Percentiles rank a stretch among this genome's conserved stretches.
These are phyloP conservation scores for Pyrrhia umbra DNA, from an alignment of 2,888 invertebrate species.

Conservation along the genomic window DNA sequence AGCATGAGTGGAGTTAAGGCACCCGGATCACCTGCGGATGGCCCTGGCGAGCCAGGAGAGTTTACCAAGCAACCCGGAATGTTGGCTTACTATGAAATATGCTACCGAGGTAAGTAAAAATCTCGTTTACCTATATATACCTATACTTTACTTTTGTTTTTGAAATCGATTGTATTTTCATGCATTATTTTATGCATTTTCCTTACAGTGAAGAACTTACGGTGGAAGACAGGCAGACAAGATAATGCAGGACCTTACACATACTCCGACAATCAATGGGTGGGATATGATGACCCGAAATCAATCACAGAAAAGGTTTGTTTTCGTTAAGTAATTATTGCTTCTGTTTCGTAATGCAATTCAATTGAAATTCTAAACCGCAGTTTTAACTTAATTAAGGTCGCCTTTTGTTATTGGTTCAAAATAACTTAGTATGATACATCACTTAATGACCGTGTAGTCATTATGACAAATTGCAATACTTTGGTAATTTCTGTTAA, in stretches of 20 bases:
- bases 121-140: too few relatives aligned
- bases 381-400: constrained; percentile 38
- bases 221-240: constrained; percentile 92
- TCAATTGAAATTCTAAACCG: constrained; percentile 29
- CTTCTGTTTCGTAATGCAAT: constrained; percentile 1
- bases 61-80: constrained; percentile 96
- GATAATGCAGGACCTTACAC: constrained; percentile 94
- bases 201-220: constrained; percentile 90
- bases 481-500: constrained; percentile 1
- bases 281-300: constrained; percentile 95
- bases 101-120: constrained; percentile 89
- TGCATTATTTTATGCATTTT: constrained; percentile 14
- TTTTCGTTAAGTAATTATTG: neutral
- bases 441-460: neutral
- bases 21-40: constrained; percentile 92
- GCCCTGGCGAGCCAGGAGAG: constrained; percentile 95
- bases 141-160: neutral
- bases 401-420: constrained; percentile 19
- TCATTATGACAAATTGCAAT: constrained; percentile 8
- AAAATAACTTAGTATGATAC: constrained; percentile 37
- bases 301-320: constrained; percentile 93
- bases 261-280: constrained; percentile 95
- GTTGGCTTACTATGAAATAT: constrained; percentile 96
- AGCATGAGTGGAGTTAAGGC: constrained; percentile 75
- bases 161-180: neutral